These are phyloP conservation scores for Ophion ventricosus DNA, from an alignment of 2,888 invertebrate species.

Conservation along the genomic window DNA sequence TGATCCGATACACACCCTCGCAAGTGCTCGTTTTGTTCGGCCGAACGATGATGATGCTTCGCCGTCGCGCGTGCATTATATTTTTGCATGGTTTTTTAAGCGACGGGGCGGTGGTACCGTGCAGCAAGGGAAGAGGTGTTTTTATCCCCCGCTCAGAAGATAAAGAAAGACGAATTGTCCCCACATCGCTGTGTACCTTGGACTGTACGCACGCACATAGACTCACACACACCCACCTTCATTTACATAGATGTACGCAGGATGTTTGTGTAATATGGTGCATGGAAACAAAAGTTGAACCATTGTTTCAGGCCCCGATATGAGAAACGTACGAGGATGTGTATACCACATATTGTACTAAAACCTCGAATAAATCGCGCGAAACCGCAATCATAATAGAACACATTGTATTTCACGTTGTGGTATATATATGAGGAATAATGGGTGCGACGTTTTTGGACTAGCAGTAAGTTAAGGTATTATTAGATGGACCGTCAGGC, in stretches of 20 bases:
- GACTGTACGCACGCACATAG: neutral
- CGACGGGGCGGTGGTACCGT: neutral
- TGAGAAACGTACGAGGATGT: constrained; percentile 23
- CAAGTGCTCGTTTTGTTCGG: constrained; percentile 42
- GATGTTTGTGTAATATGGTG: constrained; percentile 19
- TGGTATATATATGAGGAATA: constrained; percentile 17
- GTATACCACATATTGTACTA: constrained; percentile 12
- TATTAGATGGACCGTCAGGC: no score
- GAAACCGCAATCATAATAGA: constrained; percentile 58
- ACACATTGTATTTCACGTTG: constrained; percentile 71
- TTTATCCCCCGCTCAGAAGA: constrained; percentile 9
- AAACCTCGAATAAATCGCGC: constrained; percentile 52
- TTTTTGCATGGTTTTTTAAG: constrained; percentile 26
- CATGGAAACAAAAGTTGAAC: constrained; percentile 48
- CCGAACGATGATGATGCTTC: constrained; percentile 7
- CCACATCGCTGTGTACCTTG: constrained; percentile 30
- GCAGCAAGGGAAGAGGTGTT: constrained; percentile 15
- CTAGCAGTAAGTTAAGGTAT: constrained; percentile 56
- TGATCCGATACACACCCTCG: neutral
- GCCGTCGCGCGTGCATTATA: neutral
- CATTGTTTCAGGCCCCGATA: constrained; percentile 50
- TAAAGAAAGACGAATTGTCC: constrained; percentile 48
- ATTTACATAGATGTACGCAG: constrained; percentile 1
- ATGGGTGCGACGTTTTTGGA: constrained; percentile 18
- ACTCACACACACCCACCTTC: neutral